phyloP scores from a whole-genome alignment of 2,113 vertebrate species.

The Crotalus horridus region DNA sequence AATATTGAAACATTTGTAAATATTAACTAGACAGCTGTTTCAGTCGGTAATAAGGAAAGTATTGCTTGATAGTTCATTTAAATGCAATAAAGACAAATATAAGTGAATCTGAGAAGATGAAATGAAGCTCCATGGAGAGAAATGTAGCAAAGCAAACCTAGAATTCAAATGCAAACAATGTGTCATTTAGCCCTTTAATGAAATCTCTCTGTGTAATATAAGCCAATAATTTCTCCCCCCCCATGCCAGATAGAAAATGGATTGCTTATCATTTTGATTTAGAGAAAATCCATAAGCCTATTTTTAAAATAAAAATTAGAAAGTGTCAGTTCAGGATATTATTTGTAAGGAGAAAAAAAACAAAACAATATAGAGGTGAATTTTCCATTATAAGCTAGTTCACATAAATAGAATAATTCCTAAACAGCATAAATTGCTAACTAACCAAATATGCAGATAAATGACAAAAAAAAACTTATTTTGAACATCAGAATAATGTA shows the following conservation, averaged over 20 bases:
- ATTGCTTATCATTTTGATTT: background rate
- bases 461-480: background rate
- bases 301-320: background rate
- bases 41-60: background rate
- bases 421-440: background rate
- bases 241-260: background rate
- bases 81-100: slow-evolving; percentile 6
- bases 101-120: background rate
- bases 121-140: background rate
- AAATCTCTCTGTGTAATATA: background rate
- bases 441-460: background rate
- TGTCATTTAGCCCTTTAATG: background rate
- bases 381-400: background rate
- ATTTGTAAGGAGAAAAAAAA: background rate
- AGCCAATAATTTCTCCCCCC: background rate
- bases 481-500: background rate
- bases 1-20: background rate
- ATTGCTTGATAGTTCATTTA: background rate
- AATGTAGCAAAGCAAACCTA: background rate
- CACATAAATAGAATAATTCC: background rate
- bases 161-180: background rate
- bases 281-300: background rate
- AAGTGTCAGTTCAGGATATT: background rate
- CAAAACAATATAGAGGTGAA: background rate
- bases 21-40: slow-evolving; percentile 4